These are phyloP conservation scores for Podarcis muralis DNA, from an alignment of 2,113 vertebrate species.

Conservation along the genomic window DNA sequence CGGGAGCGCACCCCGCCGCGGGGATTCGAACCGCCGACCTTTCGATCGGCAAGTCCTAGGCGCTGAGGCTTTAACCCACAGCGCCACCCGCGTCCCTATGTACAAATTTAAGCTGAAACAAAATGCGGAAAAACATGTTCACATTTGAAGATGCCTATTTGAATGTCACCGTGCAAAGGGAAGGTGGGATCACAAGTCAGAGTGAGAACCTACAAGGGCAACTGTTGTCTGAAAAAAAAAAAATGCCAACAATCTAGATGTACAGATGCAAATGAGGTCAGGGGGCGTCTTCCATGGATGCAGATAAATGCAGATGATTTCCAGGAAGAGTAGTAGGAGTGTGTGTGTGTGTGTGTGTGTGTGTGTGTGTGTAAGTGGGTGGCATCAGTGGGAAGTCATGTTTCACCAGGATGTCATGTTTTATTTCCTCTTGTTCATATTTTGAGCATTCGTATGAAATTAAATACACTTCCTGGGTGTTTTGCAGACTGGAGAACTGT, in stretches of 20 bases:
- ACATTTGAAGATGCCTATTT: neutral
- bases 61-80: too few relatives aligned
- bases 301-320: neutral
- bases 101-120: neutral
- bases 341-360: too few relatives aligned
- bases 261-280: neutral
- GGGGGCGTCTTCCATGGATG: neutral
- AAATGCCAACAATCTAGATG: neutral
- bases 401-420: neutral
- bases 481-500: neutral
- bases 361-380: neutral
- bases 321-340: neutral
- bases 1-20: too few relatives aligned
- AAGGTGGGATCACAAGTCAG: neutral
- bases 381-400: neutral
- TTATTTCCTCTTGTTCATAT: neutral
- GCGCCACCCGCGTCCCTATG: too few relatives aligned
- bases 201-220: neutral
- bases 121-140: neutral
- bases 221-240: neutral
- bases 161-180: neutral
- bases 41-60: too few relatives aligned
- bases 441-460: neutral
- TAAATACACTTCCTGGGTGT: neutral
- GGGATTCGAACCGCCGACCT: too few relatives aligned